Percentiles rank a stretch among this genome's conserved stretches.
Conservation (phyloP, 2,113 vertebrate species). For the Pelusios castaneus region DNA sequence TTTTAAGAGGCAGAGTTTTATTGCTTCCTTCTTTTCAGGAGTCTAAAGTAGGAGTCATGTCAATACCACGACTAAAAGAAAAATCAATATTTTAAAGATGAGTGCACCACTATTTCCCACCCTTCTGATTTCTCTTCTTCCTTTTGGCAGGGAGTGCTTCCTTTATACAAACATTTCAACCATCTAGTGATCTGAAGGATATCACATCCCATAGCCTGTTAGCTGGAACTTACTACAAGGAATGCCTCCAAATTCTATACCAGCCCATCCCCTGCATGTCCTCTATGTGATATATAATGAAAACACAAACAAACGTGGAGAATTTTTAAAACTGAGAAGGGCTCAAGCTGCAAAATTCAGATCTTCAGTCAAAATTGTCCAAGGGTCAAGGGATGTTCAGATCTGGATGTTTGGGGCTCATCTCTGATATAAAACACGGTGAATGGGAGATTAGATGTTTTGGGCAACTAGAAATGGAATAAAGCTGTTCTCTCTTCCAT, state of each 20-base stretch:
- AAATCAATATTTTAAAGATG: background rate
- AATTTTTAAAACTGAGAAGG: background rate
- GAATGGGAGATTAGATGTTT: background rate
- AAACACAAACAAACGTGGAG: background rate
- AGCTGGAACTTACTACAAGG: background rate
- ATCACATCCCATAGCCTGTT: background rate
- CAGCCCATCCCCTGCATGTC: background rate
- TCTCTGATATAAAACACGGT: background rate
- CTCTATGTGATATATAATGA: background rate
- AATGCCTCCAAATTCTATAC: background rate
- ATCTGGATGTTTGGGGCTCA: background rate
- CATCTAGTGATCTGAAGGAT: background rate
- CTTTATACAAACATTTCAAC: background rate
- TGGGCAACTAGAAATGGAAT: background rate
- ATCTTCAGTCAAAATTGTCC: background rate
- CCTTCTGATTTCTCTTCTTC: background rate
- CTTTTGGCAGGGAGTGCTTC: background rate
- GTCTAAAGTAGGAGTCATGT: background rate
- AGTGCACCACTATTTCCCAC: background rate
- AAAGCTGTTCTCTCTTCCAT: background rate
- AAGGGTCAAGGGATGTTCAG: background rate
- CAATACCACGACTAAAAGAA: background rate
- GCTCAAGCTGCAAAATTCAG: background rate
- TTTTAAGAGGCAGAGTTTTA: background rate
- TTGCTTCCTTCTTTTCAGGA: background rate